Conservation (phyloP, 1,140 invertebrate genomes). For the Penaeus japonicus region DNA sequence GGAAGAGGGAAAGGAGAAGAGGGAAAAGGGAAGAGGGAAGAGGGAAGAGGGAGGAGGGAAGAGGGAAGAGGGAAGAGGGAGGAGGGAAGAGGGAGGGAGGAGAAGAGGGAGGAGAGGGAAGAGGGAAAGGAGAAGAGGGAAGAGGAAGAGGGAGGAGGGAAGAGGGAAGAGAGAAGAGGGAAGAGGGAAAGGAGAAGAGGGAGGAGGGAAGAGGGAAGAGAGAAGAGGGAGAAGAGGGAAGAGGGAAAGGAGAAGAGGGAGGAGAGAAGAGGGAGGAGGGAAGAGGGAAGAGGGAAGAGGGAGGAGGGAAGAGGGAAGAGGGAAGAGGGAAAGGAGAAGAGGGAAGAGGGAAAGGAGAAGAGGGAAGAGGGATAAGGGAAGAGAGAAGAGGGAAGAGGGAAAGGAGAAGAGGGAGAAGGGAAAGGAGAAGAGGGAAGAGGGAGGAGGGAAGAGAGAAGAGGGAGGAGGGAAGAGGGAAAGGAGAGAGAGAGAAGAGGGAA, state of each 20-base stretch:
- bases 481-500: neutral
- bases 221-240: neutral
- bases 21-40: neutral
- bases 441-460: too few species aligned
- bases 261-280: neutral
- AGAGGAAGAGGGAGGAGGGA: neutral
- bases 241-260: neutral
- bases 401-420: too few species aligned
- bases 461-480: too few species aligned
- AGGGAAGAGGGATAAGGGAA: neutral
- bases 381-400: neutral
- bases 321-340: neutral
- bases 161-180: neutral
- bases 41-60: neutral
- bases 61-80: neutral
- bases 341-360: neutral
- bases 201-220: neutral
- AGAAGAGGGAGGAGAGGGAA: too few species aligned
- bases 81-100: neutral
- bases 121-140: neutral
- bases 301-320: neutral
- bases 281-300: neutral
- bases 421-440: neutral
- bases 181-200: neutral
- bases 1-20: neutral